Conservation (phyloP, 2,888 invertebrate genomes). For the Phania funesta region DNA sequence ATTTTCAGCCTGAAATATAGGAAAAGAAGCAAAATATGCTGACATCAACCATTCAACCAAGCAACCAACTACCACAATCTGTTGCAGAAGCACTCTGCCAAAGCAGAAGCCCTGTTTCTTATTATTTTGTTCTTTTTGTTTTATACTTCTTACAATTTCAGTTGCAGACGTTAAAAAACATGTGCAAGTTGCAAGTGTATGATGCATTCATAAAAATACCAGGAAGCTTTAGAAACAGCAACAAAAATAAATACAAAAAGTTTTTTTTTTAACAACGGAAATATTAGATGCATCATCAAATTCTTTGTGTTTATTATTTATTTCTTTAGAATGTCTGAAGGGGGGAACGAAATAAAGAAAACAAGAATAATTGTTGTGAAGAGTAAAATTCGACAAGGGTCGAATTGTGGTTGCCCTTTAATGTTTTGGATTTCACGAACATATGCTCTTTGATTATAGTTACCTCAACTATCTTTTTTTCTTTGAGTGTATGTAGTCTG, state of each 20-base stretch:
- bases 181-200: conserved; percentile 58
- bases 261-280: conserved; percentile 51
- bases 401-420: conserved; percentile 37
- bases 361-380: conserved; percentile 27
- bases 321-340: conserved; percentile 51
- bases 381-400: conserved; percentile 28
- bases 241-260: conserved; percentile 10
- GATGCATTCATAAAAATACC: conserved; percentile 13
- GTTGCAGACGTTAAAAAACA: conserved; percentile 49
- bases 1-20: conserved; percentile 38
- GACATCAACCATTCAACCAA: conserved; percentile 39
- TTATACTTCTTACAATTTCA: conserved; percentile 4
- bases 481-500: conserved; percentile 3
- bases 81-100: conserved; percentile 37
- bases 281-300: conserved; percentile 67
- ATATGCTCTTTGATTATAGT: not conserved
- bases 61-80: conserved; percentile 20
- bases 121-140: conserved; percentile 7
- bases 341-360: conserved; percentile 49
- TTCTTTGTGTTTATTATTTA: conserved; percentile 59
- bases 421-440: not conserved
- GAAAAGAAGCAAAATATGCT: conserved; percentile 30
- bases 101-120: conserved; percentile 32
- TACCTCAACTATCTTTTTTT: too few relatives aligned
- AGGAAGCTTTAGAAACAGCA: conserved; percentile 13